Percentiles rank a stretch among this genome's conserved stretches.
Conservation (phyloP, 2,888 invertebrate species). For the Heterodera filipjevi region DNA sequence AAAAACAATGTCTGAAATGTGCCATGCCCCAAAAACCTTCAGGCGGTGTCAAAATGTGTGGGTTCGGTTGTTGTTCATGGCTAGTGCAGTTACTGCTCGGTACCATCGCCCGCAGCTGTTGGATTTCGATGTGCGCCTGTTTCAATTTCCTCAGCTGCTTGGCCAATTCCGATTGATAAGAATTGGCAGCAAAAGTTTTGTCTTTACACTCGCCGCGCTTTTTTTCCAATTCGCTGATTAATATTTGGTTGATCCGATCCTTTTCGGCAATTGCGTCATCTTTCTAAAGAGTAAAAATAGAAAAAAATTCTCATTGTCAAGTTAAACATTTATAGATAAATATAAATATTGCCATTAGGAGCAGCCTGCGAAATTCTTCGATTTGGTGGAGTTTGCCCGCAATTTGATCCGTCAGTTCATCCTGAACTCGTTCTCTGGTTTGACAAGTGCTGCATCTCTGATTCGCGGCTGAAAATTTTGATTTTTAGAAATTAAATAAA, state of each 20-base stretch:
- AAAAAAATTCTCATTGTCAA: neutral
- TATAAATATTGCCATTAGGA: constrained; percentile 15
- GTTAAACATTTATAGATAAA: neutral
- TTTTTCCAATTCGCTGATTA: neutral
- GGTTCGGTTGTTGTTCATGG: neutral
- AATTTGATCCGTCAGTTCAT: constrained; percentile 23
- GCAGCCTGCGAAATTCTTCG: constrained; percentile 1
- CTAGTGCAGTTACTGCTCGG: neutral
- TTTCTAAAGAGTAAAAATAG: constrained; percentile 12
- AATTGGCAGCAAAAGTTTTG: constrained; percentile 17
- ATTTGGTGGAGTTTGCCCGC: constrained; percentile 9
- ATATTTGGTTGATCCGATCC: constrained; percentile 19
- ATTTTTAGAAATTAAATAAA: too few relatives aligned
- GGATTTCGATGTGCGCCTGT: neutral
- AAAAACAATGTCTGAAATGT: neutral
- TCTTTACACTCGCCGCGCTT: constrained; percentile 14
- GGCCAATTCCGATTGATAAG: neutral
- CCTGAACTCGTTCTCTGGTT: constrained; percentile 23
- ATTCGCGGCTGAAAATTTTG: constrained; percentile 16
- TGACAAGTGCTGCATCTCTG: constrained; percentile 30
- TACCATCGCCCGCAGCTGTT: neutral
- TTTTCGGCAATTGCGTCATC: constrained; percentile 14
- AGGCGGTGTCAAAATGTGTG: neutral
- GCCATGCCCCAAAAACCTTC: neutral
- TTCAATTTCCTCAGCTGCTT: neutral